phyloP scores from a whole-genome alignment of 2,888 invertebrate species.

The Acheta domesticus region DNA sequence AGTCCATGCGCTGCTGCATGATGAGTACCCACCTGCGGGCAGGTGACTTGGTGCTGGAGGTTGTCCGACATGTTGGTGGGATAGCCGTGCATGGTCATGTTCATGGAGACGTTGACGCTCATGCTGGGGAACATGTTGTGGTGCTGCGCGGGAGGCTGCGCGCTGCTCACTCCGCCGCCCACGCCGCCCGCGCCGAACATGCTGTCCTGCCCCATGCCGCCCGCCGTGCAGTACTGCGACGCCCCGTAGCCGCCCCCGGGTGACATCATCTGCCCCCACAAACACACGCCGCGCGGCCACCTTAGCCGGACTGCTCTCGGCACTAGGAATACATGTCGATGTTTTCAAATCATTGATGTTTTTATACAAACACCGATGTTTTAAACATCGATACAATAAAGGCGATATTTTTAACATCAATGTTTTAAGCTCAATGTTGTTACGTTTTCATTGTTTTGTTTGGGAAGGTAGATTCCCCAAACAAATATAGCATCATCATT shows the following conservation, averaged over 20 bases:
- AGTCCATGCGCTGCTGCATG: too few species aligned
- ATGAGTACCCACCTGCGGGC: slow-evolving; percentile 59
- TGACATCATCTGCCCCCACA: slow-evolving; percentile 56
- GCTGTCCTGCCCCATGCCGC: slow-evolving; percentile 28
- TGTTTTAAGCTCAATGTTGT: too few species aligned
- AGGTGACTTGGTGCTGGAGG: slow-evolving; percentile 57
- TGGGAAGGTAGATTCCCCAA: too few species aligned
- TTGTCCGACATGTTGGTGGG: slow-evolving; percentile 48
- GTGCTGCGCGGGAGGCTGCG: slow-evolving; percentile 43
- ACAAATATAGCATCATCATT: too few species aligned
- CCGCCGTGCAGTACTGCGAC: slow-evolving; percentile 37
- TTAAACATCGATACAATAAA: too few species aligned
- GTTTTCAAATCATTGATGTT: too few species aligned
- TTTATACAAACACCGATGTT: too few species aligned
- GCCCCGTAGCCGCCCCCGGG: slow-evolving; percentile 37
- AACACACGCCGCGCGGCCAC: neutral
- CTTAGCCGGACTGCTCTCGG: too few species aligned
- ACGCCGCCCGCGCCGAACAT: slow-evolving; percentile 27
- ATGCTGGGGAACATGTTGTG: slow-evolving; percentile 71
- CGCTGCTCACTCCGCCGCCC: slow-evolving; percentile 35
- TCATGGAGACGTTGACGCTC: slow-evolving; percentile 97
- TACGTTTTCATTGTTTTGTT: too few species aligned
- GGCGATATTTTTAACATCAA: too few species aligned
- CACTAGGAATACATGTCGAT: too few species aligned
- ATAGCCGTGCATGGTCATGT: slow-evolving; percentile 87